These are phyloP conservation scores for Colostygia pectinataria DNA, from an alignment of 2,888 invertebrate species.

Conservation along the genomic window DNA sequence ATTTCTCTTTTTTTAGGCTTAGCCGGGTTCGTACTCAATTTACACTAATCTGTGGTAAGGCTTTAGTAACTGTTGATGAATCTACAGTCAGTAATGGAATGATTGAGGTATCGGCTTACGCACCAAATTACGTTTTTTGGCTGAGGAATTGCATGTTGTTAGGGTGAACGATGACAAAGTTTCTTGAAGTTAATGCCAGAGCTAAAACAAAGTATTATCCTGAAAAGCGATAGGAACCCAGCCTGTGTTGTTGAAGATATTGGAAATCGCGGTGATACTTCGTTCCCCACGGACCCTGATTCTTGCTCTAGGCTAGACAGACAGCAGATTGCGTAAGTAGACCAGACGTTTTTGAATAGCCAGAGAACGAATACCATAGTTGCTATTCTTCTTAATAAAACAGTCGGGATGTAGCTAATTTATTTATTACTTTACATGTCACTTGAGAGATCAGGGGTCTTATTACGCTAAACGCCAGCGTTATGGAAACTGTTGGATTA, in stretches of 20 bases:
- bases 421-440: constrained; percentile 2
- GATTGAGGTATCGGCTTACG: constrained; percentile 8
- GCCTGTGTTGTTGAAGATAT: no score
- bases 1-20: constrained; percentile 24
- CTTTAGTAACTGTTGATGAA: background rate
- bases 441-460: no score
- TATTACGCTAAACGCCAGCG: no score
- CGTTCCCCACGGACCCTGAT: no score
- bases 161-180: no score
- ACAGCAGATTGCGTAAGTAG: background rate
- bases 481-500: no score
- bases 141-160: background rate
- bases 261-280: no score
- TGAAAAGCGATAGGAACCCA: no score
- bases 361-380: background rate
- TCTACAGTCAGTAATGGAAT: constrained; percentile 1
- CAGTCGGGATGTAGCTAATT: constrained; percentile 9
- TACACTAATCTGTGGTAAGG: background rate
- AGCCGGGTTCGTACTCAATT: constrained; percentile 4
- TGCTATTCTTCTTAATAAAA: constrained; percentile 12
- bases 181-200: no score
- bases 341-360: background rate
- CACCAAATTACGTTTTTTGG: background rate
- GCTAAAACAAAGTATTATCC: no score
- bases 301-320: no score